A percentile compares a stretch with the other conserved stretches of the same genome.
Conservation (phyloP, 2,888 invertebrate genomes). For the Cybosia mesomella region DNA sequence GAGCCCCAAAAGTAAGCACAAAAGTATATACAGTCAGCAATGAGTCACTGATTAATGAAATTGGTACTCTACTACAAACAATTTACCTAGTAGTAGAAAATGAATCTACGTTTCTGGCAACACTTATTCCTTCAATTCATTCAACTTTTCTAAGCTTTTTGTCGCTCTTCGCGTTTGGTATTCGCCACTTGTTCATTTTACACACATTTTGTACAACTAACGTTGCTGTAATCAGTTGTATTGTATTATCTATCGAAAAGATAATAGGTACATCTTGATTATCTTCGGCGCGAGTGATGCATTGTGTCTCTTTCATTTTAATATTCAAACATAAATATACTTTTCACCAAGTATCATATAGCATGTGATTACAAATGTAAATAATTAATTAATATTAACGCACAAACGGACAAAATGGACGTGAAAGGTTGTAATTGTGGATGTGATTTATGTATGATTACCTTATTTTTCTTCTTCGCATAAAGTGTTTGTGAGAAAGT, state of each 20-base stretch:
- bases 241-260: slow-evolving; percentile 35
- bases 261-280: slow-evolving; percentile 40
- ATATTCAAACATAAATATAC: slow-evolving; percentile 52
- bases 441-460: slow-evolving; percentile 72
- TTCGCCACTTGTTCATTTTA: slow-evolving; percentile 47
- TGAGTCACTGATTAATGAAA: too few relatives aligned
- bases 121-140: slow-evolving; percentile 43
- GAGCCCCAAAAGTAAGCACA: too few relatives aligned
- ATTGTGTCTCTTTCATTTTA: slow-evolving; percentile 52
- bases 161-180: slow-evolving; percentile 52
- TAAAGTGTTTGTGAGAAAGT: slow-evolving; percentile 44
- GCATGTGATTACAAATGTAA: slow-evolving; percentile 81
- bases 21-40: too few relatives aligned
- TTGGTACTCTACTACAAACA: slow-evolving; percentile 95
- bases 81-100: slow-evolving; percentile 98
- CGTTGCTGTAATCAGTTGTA: slow-evolving; percentile 29
- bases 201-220: slow-evolving; percentile 37
- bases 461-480: slow-evolving; percentile 47
- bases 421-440: slow-evolving; percentile 72
- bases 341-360: slow-evolving; percentile 52
- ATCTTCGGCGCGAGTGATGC: slow-evolving; percentile 63
- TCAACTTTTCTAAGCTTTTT: slow-evolving; percentile 56
- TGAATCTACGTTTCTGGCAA: slow-evolving; percentile 19
- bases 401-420: slow-evolving; percentile 78
- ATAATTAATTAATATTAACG: slow-evolving; percentile 72